These are phyloP conservation scores for Erethizon dorsatum DNA, from an alignment of 2,797 vertebrate genomes.

Conservation along the genomic window DNA sequence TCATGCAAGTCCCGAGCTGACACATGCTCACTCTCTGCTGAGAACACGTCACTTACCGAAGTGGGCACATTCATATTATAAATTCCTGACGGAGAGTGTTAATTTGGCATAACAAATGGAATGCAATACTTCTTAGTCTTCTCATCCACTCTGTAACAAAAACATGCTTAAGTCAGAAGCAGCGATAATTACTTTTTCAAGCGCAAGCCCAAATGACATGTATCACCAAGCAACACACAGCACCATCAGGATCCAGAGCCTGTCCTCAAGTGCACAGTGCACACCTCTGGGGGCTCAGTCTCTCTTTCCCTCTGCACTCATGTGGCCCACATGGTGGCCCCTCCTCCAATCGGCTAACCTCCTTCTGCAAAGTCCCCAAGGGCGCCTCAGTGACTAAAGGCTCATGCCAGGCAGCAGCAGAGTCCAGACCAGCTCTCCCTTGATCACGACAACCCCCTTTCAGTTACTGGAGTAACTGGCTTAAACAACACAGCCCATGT, in stretches of 20 bases:
- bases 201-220: not conserved
- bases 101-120: slow-evolving; percentile 86
- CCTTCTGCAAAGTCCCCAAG: too few relatives aligned
- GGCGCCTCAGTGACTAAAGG: too few relatives aligned
- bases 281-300: not conserved
- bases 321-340: not conserved
- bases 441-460: not conserved
- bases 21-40: not conserved
- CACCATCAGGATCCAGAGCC: slow-evolving; percentile 18
- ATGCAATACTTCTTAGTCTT: slow-evolving; percentile 89
- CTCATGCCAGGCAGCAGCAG: too few relatives aligned
- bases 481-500: slow-evolving; percentile 46
- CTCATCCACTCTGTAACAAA: slow-evolving; percentile 90
- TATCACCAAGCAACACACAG: not conserved
- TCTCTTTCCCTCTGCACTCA: not conserved
- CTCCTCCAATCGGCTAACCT: too few relatives aligned
- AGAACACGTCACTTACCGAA: slow-evolving; percentile 87
- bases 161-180: slow-evolving; percentile 36
- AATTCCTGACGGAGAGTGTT: slow-evolving; percentile 84
- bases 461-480: not conserved
- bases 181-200: slow-evolving; percentile 62
- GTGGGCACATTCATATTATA: slow-evolving; percentile 85
- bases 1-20: not conserved
- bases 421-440: too few relatives aligned
- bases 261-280: not conserved